Base-by-base conservation (phyloP, 2,113 vertebrate species). In the Hoplias malabaricus region DNA sequence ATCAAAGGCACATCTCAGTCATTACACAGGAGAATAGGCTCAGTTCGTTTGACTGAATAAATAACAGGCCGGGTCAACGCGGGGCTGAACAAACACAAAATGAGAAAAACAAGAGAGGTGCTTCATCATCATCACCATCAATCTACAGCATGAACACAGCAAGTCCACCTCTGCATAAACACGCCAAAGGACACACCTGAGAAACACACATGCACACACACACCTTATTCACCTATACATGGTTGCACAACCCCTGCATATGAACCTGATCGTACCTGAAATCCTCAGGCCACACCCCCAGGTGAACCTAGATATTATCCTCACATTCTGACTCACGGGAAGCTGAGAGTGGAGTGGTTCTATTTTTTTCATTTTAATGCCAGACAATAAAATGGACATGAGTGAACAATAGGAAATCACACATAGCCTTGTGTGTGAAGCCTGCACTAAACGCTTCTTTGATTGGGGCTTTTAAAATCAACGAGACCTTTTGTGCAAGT, bases 11-110 rank as follows among this genome's bases (percentile, higher is more conserved):
- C 33, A 19, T 16, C 46, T 54, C 68, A 21, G 8, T 2, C 31
- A 31, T 69, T 33, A 48, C 43, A 68, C 40, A 25, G 66, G 34
- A 33, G 5, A 71, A 78, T 57, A 33, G 61, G 42, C 29, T 78
- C 67, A 50, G 27, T 63, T 78, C 76, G 62, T 70, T 71, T 50
- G 11, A 42, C 56, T 62, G 76, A 63, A 70, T 63, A 46, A 78
- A 38, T 71, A 78, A 40, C 42, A 70, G 14, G 6, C 16, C 56
- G 53, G 76, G 67, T 62, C 67, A 78, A 40, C 38, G 9, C 25
- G 5, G 61, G 67, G 57, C 67, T 70, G 33, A 70, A 40, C 76
- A 78, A 78, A 78, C 76, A 78, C 27, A 69, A 40, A 9, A 3
- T 21, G 50, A 57, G 74, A 34, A 53, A 38, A 57, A 29, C 53